These are phyloP conservation scores for Muscina levida DNA, from an alignment of 2,888 invertebrate genomes.

Conservation along the genomic window DNA sequence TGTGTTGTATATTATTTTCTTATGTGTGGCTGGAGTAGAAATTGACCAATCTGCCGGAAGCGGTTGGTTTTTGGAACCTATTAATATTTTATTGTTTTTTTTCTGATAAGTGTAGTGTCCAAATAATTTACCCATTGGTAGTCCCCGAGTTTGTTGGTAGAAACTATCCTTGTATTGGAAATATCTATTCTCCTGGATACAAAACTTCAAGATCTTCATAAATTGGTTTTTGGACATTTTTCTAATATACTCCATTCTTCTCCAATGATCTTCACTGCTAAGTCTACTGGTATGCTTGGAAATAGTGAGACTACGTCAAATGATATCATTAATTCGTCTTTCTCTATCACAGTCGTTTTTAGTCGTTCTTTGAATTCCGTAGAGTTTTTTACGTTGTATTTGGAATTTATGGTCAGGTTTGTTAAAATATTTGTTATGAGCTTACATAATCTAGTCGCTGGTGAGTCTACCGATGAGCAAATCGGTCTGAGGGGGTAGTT, in stretches of 20 bases:
- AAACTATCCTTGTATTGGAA: background rate
- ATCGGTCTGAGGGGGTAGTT: background rate
- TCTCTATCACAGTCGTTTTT: background rate
- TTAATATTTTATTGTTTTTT: too few relatives aligned
- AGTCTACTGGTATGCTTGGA: background rate
- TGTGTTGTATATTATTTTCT: too few relatives aligned
- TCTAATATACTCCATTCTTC: background rate
- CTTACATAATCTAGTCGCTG: background rate
- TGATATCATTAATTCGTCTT: background rate
- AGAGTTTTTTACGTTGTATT: background rate
- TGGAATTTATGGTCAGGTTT: background rate
- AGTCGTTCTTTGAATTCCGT: constrained; percentile 1
- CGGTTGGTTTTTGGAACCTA: too few relatives aligned
- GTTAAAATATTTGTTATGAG: too few relatives aligned
- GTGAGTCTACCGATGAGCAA: background rate
- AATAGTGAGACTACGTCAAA: background rate
- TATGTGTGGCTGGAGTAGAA: too few relatives aligned
- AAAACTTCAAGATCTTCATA: background rate
- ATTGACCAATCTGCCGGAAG: too few relatives aligned
- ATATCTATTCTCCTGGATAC: background rate
- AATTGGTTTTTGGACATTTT: background rate
- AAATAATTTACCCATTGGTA: too few relatives aligned
- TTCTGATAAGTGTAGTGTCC: too few relatives aligned
- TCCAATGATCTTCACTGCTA: background rate
- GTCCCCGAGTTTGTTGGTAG: too few relatives aligned